A percentile compares a stretch with the other conserved stretches of the same genome.
phyloP scores from a whole-genome alignment of 2,113 vertebrate species.

The Nycticebus coucang region DNA sequence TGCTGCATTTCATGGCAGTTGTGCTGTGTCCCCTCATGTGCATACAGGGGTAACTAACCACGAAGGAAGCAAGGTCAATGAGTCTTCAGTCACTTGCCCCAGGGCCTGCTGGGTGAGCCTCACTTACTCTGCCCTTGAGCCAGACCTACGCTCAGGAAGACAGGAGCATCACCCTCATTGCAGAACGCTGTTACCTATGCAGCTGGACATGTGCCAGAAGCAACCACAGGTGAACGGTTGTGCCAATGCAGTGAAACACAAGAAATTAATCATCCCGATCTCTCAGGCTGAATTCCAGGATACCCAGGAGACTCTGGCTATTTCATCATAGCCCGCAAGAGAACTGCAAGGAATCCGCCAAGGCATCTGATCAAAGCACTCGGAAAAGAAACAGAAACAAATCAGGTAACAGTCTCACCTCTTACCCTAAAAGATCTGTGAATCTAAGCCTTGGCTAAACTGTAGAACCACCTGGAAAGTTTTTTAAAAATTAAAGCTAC shows the following conservation, averaged over 20 bases:
- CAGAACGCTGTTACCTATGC: neutral
- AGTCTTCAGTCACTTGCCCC: neutral
- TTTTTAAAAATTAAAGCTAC: constrained; percentile 7
- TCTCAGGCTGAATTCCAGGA: constrained; percentile 1
- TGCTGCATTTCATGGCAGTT: neutral
- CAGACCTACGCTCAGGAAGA: neutral
- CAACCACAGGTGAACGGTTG: neutral
- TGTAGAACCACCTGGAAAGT: neutral
- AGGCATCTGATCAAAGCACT: neutral
- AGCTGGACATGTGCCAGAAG: neutral
- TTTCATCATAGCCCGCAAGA: neutral
- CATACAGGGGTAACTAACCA: neutral
- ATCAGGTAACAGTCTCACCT: neutral
- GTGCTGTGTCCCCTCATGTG: neutral
- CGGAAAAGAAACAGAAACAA: neutral
- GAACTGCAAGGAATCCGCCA: neutral
- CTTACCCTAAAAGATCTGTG: neutral
- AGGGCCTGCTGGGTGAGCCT: neutral
- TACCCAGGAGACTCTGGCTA: neutral
- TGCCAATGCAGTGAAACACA: neutral
- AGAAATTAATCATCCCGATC: neutral
- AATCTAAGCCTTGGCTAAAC: neutral
- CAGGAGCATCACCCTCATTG: neutral
- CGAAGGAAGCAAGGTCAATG: neutral
- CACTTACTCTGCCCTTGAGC: neutral